Percentiles rank a stretch among this genome's conserved stretches.
phyloP scores from a whole-genome alignment of 2,888 invertebrate species.

The Plebejus argus region DNA sequence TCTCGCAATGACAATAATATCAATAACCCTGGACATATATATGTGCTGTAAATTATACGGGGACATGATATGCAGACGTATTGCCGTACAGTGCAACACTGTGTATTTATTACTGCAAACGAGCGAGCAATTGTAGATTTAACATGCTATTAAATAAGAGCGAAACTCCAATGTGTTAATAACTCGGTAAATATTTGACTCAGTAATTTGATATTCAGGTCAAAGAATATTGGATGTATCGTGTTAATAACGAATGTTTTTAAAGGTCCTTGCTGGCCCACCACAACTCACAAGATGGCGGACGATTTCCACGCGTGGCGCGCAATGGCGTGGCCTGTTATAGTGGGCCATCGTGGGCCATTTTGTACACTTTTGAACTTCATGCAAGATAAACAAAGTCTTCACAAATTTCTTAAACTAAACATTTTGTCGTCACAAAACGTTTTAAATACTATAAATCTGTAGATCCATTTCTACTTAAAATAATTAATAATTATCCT shows the following conservation, averaged over 20 bases:
- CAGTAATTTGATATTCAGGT: conserved; percentile 27
- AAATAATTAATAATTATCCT: no score
- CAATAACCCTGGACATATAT: conserved; percentile 34
- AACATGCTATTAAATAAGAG: not conserved
- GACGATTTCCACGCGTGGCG: no score
- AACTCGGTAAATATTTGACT: conserved; percentile 20
- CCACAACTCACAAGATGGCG: no score
- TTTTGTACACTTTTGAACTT: no score
- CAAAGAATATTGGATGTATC: conserved; percentile 26
- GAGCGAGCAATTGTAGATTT: not conserved
- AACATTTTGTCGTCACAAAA: no score
- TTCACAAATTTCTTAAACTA: no score
- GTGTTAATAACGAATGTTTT: not conserved
- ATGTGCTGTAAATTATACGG: conserved; percentile 28
- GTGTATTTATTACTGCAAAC: conserved; percentile 23
- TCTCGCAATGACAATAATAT: conserved; percentile 31
- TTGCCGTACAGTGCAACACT: conserved; percentile 26
- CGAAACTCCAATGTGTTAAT: not conserved
- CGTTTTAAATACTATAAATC: no score
- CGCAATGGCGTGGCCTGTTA: no score
- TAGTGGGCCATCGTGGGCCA: no score
- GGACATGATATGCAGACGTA: conserved; percentile 32
- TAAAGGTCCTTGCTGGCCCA: no score
- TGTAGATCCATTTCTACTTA: no score
- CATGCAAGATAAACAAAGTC: no score